Evolutionary conservation across 2,797 vertebrate genomes (phyloP), one percentile per base, ranked within the genome.

Genomic region (Petrocephalus schoutedeni): DNA sequence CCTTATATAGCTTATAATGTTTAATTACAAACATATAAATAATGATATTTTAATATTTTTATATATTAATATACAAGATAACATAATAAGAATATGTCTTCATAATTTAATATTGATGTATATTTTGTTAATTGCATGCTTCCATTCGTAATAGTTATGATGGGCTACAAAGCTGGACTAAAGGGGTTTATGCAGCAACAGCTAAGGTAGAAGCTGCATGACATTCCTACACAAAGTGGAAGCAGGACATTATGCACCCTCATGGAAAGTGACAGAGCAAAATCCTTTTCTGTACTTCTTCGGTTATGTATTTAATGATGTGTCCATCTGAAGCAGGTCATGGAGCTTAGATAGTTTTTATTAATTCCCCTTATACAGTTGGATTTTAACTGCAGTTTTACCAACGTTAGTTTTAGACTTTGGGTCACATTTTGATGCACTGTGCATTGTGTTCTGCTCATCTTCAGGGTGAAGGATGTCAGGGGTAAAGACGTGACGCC

Each of bases 401-500:
- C 9, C 21, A 12, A 64, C 9, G 10, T 71, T 71, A n/a, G 74
- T 49, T 82, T 82, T 49, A 19, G 12, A 82, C 36, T 21, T 82
- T 51, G 41, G 74, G 74, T 10, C 74, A 82, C n/a, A n/a, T 21
- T 36, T 71, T 71, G 28, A 36, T 71, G 14, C 10, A 14, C 14
- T 16, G 59, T 32, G 51, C 41, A 21, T 16, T 45, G 74, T 10
- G 36, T 41, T 89, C 77, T 91, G 7, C 64, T 86, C 91, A 71
- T 41, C 6, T 54, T 58, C 91, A 98, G 97, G 82, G 90, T 86
- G 83, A 91, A 93, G 92, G 92, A 93, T 57, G 93, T 98, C 89
- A 94, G 84, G 86, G 97, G 97, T 91, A 97, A 94, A 94, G 96
- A 97, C 57, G 93, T 98, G 90, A 98, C 97, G 0, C 97, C 97